These are phyloP conservation scores for Thamnophis elegans DNA, from an alignment of 2,797 vertebrate genomes.

Conservation along the genomic window DNA sequence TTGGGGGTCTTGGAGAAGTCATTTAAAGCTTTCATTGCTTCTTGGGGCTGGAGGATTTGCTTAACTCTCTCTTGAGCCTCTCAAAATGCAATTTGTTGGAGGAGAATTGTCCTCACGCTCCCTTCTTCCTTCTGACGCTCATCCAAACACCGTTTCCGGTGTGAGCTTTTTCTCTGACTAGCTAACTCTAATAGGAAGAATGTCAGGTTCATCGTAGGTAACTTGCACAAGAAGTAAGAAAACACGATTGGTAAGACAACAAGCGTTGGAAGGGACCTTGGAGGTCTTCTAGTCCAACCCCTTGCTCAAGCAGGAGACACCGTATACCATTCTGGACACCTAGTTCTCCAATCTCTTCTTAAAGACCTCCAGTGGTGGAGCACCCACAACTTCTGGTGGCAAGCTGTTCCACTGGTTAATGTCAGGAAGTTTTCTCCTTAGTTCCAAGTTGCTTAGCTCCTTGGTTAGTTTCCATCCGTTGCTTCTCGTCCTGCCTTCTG, in stretches of 20 bases:
- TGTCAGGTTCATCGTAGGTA: not conserved
- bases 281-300: not conserved
- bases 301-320: no score
- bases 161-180: no score
- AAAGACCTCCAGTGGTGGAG: not conserved
- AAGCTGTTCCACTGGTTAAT: no score
- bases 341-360: no score
- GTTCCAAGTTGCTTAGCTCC: no score
- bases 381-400: no score
- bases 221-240: not conserved
- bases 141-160: not conserved
- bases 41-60: not conserved
- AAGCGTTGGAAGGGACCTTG: not conserved
- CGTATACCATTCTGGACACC: no score
- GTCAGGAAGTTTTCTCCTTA: no score
- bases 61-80: not conserved
- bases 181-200: not conserved
- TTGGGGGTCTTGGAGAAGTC: not conserved
- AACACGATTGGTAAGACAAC: not conserved
- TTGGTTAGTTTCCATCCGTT: no score
- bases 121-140: not conserved
- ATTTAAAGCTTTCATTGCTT: not conserved
- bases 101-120: not conserved
- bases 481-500: not conserved
- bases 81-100: not conserved